Base-by-base conservation (phyloP, 2,113 vertebrate genomes). In the Pterocles orientalis region DNA sequence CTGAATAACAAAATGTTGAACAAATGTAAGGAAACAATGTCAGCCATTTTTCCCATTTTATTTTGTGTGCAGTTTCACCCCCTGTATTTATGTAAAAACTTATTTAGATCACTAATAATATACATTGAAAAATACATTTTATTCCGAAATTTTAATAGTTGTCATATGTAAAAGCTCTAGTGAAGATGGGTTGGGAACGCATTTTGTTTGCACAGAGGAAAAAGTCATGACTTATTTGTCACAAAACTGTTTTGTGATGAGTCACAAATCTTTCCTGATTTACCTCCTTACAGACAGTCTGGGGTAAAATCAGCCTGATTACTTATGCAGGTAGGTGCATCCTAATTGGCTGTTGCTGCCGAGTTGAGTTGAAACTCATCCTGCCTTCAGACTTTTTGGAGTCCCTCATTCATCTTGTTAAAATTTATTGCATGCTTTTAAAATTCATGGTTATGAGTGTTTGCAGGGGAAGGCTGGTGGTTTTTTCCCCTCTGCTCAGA, bases 1-100 rank as follows among this genome's bases (percentile, higher is more conserved):
- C 91, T 77, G 47, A 95, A n/a, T 92, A 97, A 95, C 76, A 96
- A 96, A 97, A 92, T 26, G 4, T 93, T 97, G 97, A 98, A 97
- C 96, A 97, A 97, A 86, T 84, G 39, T 80, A 97, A 92, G 77
- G 93, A 96, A 96, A 95, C 78, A 39, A 76, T 94, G 92, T 92
- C 96, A 96, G 80, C 61, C 87, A 39, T 95, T 95, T 94, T 86
- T 94, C 45, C 76, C 68, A 41, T 96, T 94, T 96, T 82, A 82
- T 75, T 81, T 95, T 96, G 96, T 91, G 85, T 90, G 79, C 71
- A 65, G 86, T 96, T 97, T 95, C 68, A 91, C 34, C 33, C 76
- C 66, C 90, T 92, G 47, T 97, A 91, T 97, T 92, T 98, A 94
- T 96, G 86, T 96, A 93, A 94, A 92, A 89, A 70, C 73, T 96